Evolutionary conservation across 1,140 invertebrate species (phyloP).

Genomic region (Brachionus sp.): DNA sequence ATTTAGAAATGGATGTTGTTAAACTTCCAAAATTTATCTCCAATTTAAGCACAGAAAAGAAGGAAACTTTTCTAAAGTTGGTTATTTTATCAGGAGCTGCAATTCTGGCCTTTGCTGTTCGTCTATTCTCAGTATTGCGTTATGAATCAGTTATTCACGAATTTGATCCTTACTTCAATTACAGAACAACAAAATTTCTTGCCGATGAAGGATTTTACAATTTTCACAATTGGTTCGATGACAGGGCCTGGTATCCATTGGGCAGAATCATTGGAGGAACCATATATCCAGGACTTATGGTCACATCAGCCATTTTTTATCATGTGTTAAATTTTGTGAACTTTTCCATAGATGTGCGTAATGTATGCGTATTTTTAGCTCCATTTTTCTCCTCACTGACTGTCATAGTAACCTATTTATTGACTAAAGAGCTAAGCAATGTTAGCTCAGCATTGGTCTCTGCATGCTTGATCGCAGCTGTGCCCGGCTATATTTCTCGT

Average conservation of each 20-base stretch:
- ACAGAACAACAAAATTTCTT: slow-evolving; percentile 87
- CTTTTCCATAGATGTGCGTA: slow-evolving; percentile 89
- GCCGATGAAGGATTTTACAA: slow-evolving; percentile 93
- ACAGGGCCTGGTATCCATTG: slow-evolving; percentile 93
- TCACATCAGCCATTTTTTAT: slow-evolving; percentile 88
- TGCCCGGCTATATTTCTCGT: slow-evolving; percentile 91
- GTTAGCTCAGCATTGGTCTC: slow-evolving; percentile 85
- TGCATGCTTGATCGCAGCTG: slow-evolving; percentile 89
- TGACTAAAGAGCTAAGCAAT: slow-evolving; percentile 91
- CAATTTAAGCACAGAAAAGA: slow-evolving; percentile 74
- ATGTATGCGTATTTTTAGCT: slow-evolving; percentile 95
- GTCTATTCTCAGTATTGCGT: slow-evolving; percentile 89
- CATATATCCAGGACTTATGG: slow-evolving; percentile 92
- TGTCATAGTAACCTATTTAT: slow-evolving; percentile 86
- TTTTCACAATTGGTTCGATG: slow-evolving; percentile 99
- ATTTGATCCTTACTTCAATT: slow-evolving; percentile 99
- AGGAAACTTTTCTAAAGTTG: slow-evolving; percentile 87
- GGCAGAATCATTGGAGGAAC: slow-evolving; percentile 89
- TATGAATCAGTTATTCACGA: slow-evolving; percentile 98
- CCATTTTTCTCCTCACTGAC: slow-evolving; percentile 94
- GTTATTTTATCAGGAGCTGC: slow-evolving; percentile 83
- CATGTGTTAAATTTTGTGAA: slow-evolving; percentile 81
- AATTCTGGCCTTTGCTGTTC: slow-evolving; percentile 86
- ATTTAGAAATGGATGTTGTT: slow-evolving; percentile 33
- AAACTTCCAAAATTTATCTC: slow-evolving; percentile 51